Conservation (phyloP, 2,113 vertebrate genomes). For the Thunnus thynnus region DNA sequence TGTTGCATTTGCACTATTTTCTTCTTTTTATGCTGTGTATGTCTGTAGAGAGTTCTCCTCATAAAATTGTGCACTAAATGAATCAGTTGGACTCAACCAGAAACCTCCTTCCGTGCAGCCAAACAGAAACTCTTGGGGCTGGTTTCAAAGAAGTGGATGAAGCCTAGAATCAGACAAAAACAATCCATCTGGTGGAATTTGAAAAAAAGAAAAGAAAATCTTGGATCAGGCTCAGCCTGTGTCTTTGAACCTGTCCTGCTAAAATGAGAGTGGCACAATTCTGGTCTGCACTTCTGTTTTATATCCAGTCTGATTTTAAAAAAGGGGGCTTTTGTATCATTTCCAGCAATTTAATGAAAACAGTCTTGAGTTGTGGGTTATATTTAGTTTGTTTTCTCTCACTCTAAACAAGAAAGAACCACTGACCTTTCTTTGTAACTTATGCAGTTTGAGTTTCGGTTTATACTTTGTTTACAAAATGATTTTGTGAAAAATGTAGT, state of each 20-base stretch:
- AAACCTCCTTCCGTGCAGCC: conserved; percentile 23
- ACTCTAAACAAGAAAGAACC: conserved; percentile 70
- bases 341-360: conserved; percentile 69
- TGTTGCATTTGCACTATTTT: conserved; percentile 34
- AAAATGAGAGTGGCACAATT: conserved; percentile 56
- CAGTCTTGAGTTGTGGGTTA: conserved; percentile 53
- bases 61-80: conserved; percentile 20
- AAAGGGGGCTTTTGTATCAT: conserved; percentile 24
- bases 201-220: conserved; percentile 19
- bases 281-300: conserved; percentile 56
- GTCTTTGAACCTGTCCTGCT: conserved; percentile 55
- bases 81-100: conserved; percentile 26
- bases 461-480: conserved; percentile 47
- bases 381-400: conserved; percentile 67
- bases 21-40: background rate
- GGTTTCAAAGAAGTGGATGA: conserved; percentile 38
- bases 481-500: conserved; percentile 34
- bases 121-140: conserved; percentile 7
- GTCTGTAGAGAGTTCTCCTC: background rate
- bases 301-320: conserved; percentile 45
- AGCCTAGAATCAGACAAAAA: conserved; percentile 44
- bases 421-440: conserved; percentile 31
- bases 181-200: conserved; percentile 49
- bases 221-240: conserved; percentile 32
- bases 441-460: conserved; percentile 51